Evolutionary conservation across 2,888 invertebrate species (phyloP).

Genomic region (Papilio elwesi): DNA sequence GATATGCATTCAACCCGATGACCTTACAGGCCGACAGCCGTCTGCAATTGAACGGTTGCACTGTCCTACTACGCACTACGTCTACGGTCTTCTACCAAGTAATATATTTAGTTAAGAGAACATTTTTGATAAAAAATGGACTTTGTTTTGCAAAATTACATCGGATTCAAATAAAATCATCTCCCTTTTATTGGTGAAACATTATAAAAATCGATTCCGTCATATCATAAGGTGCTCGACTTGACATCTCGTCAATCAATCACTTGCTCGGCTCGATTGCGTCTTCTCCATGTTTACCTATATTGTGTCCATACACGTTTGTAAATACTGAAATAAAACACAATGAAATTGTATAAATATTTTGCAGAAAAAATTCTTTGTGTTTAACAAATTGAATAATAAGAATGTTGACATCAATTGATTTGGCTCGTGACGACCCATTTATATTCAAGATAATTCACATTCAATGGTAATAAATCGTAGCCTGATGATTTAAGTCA

Average conservation of each 20-base stretch:
- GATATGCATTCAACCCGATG: conserved; percentile 36
- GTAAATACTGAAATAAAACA: not conserved
- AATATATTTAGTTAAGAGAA: not conserved
- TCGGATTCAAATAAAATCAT: too few relatives aligned
- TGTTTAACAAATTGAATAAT: not conserved
- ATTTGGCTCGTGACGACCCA: not conserved
- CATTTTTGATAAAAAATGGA: not conserved
- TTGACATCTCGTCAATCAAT: too few relatives aligned
- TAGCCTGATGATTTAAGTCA: too few relatives aligned
- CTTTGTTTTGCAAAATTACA: not conserved
- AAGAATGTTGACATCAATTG: not conserved
- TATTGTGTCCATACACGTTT: not conserved
- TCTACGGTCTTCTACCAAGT: not conserved
- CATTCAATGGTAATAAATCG: too few relatives aligned
- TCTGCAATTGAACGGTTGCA: conserved; percentile 5
- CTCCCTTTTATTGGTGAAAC: too few relatives aligned
- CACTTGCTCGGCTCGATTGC: too few relatives aligned
- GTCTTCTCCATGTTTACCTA: too few relatives aligned
- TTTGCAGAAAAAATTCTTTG: not conserved
- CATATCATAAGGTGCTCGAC: too few relatives aligned
- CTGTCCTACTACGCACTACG: conserved; percentile 1
- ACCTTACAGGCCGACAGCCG: conserved; percentile 32
- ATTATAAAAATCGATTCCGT: too few relatives aligned
- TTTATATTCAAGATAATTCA: not conserved
- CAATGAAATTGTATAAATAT: not conserved